phyloP scores from a whole-genome alignment of 2,113 vertebrate species.

The Thinocorus orbignyianus region DNA sequence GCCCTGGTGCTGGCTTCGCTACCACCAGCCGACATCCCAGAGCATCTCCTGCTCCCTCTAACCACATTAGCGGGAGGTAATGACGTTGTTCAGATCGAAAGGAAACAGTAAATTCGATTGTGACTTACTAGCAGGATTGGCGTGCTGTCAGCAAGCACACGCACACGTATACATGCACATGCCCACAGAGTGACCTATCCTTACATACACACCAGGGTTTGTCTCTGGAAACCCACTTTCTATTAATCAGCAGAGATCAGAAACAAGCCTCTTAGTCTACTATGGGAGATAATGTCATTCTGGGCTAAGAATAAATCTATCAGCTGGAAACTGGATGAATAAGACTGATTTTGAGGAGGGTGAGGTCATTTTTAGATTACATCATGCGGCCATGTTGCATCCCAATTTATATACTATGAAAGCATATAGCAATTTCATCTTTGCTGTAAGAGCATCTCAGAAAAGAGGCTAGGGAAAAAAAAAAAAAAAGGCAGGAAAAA shows the following conservation, averaged over 20 bases:
- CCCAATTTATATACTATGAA: background rate
- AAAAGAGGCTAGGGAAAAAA: background rate
- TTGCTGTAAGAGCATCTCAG: background rate
- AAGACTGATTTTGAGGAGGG: constrained; percentile 14
- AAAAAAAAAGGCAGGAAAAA: too few species aligned
- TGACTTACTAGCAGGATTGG: background rate
- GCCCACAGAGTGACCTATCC: background rate
- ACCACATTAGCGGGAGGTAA: constrained; percentile 21
- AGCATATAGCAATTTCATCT: background rate
- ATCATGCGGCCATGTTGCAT: background rate
- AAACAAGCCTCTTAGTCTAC: background rate
- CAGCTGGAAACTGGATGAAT: background rate
- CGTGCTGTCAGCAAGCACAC: constrained; percentile 18
- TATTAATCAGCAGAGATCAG: background rate
- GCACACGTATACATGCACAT: background rate
- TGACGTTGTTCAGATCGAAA: background rate
- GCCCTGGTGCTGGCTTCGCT: background rate
- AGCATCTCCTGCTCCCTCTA: constrained; percentile 42
- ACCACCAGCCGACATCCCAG: background rate
- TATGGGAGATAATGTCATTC: background rate
- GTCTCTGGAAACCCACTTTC: background rate
- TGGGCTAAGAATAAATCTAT: background rate
- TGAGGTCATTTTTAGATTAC: constrained; percentile 20
- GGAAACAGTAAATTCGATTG: constrained; percentile 45
- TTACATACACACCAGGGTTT: background rate